Percentiles rank a stretch among this genome's conserved stretches.
These are phyloP conservation scores for zebrafish (Danio rerio) DNA, from an alignment of 2,113 vertebrate species.

Conservation along the genomic window DNA sequence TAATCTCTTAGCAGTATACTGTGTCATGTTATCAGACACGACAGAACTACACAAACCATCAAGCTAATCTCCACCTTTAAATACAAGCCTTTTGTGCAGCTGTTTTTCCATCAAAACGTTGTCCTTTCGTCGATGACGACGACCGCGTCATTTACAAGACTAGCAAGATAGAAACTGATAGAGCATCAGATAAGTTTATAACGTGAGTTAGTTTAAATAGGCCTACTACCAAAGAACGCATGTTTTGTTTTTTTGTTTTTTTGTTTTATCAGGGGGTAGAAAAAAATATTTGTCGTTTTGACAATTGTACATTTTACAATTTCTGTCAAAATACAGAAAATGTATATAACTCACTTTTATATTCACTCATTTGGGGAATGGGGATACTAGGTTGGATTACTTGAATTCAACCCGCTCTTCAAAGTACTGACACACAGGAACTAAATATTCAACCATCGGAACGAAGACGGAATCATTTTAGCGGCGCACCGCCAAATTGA, in stretches of 20 bases:
- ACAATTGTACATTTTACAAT: neutral
- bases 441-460: neutral
- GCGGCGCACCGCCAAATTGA: conserved; percentile 52
- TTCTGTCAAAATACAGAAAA: neutral
- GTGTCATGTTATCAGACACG: neutral
- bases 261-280: neutral
- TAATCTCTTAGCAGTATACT: neutral
- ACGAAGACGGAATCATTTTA: conserved; percentile 46
- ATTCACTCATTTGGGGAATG: neutral
- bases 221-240: neutral
- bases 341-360: neutral
- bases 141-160: neutral
- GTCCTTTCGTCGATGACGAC: neutral
- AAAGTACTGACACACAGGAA: conserved; percentile 20
- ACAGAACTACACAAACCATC: neutral
- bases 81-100: neutral
- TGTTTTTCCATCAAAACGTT: neutral
- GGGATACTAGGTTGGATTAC: too few species aligned
- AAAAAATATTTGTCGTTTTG: neutral
- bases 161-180: neutral
- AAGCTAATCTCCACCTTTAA: neutral
- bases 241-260: too few species aligned
- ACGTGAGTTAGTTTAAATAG: too few species aligned
- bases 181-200: neutral
- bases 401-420: too few species aligned